Base-by-base conservation (phyloP, 2,888 invertebrate genomes). In the Andrena bucephala region DNA sequence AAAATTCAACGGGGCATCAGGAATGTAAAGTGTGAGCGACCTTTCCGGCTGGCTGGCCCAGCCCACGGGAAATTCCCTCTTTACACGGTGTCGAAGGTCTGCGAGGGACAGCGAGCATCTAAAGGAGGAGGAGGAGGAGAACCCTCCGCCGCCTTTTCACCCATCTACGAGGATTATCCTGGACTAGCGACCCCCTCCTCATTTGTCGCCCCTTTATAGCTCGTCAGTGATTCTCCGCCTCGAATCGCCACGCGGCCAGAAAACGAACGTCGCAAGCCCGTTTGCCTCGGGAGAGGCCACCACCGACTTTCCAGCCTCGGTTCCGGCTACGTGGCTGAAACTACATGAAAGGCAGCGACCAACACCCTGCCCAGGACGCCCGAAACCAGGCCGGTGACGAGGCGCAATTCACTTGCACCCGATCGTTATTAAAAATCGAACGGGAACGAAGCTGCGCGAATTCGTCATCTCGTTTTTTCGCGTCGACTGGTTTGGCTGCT, bases 161-260 rank as follows among this genome's bases (percentile, higher is more conserved):
- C 54, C 74, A 73, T 77, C 78, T 54, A 77, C 8, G 27, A 81
- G 87, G 87, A 88, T 88, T 87, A 88, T 87, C 82, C 81, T 69
- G 73, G 68, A 68, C 85, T 77, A 76, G 52, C 72, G 48, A 33
- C 65, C 78, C 84, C 75, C 81, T 74, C 13, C 82, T 78, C 84
- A 60, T 88, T 87, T 83, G 85, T 85, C 78, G 62, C 42, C 62
- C 71, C 79, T 84, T 87, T 81, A 87, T 79, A 63, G 70, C 77
- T 77, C 78, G 72, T 72, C 87, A 77, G 74, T 82, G 82, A 84
- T 78, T 85, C 77, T 65, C 84, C 70, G 20, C 63, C 63, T 42
- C 13, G 29, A 2, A n/a, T 73, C 10, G 27, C 42, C 0, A 57
- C 57, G 31, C 52, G 50, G 33, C 36, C 5, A 24, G 29, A 8